A percentile compares a stretch with the other conserved stretches of the same genome.
Conservation (phyloP, 1,140 invertebrate genomes). For the Bombus difficillimus region DNA sequence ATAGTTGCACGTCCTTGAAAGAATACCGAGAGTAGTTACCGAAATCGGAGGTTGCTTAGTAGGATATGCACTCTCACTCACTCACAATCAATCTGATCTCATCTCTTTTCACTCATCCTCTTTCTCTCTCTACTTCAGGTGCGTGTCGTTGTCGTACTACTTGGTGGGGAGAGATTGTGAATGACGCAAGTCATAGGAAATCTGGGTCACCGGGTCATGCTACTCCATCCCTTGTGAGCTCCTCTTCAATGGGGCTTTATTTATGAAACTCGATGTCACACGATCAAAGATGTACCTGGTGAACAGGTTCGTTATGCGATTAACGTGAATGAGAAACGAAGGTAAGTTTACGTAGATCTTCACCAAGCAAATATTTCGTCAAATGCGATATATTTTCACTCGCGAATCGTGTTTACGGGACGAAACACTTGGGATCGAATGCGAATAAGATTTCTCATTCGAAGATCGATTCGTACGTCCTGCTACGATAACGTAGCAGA, state of each 20-base stretch:
- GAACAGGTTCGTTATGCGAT: neutral
- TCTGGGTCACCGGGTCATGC: slow-evolving; percentile 81
- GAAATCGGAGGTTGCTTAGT: slow-evolving; percentile 31
- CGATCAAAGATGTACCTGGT: slow-evolving; percentile 56
- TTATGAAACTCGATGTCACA: slow-evolving; percentile 74
- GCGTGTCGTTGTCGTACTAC: slow-evolving; percentile 61
- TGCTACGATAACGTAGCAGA: neutral
- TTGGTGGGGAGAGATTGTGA: slow-evolving; percentile 78
- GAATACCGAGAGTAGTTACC: slow-evolving; percentile 48
- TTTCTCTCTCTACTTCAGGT: slow-evolving; percentile 59
- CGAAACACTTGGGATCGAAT: no score
- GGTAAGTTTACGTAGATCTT: neutral
- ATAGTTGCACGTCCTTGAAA: slow-evolving; percentile 58
- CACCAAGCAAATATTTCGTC: neutral
- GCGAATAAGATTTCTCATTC: neutral
- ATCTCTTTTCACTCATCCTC: slow-evolving; percentile 39
- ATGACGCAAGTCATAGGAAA: slow-evolving; percentile 81
- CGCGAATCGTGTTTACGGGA: neutral
- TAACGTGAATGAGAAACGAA: neutral
- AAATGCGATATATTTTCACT: slow-evolving; percentile 7
- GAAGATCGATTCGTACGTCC: neutral
- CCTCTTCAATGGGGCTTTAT: slow-evolving; percentile 79
- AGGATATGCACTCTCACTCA: slow-evolving; percentile 25
- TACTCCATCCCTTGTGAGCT: slow-evolving; percentile 75
- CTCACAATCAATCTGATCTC: slow-evolving; percentile 37